Conservation (phyloP, 1,140 invertebrate genomes). For the Eumeta japonica region DNA sequence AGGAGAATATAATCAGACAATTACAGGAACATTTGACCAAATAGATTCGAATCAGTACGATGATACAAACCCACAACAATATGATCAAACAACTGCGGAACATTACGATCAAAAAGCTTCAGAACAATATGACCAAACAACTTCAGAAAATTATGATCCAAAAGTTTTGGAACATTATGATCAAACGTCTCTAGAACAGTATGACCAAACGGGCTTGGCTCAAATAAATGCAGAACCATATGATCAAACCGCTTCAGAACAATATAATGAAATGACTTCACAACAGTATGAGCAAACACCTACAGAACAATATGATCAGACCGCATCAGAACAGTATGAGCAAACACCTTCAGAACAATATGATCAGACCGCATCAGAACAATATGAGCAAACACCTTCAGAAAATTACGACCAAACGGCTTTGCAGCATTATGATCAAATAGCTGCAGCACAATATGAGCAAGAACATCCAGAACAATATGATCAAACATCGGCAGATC, state of each 20-base stretch:
- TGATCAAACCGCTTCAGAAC: neutral
- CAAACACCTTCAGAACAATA: constrained; percentile 28
- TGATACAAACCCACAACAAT: too few relatives aligned
- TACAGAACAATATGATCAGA: constrained; percentile 30
- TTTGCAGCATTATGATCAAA: constrained; percentile 31
- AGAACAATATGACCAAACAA: too few relatives aligned
- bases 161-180: too few relatives aligned
- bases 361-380: constrained; percentile 33
- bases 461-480: constrained; percentile 11
- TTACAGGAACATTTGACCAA: too few relatives aligned
- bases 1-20: too few relatives aligned
- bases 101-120: too few relatives aligned
- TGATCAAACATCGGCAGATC: neutral
- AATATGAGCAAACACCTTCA: constrained; percentile 28
- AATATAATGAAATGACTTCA: neutral
- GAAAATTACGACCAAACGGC: constrained; percentile 35
- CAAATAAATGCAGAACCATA: neutral
- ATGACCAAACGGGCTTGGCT: neutral
- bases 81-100: too few relatives aligned
- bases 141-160: too few relatives aligned
- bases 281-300: too few relatives aligned
- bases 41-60: too few relatives aligned
- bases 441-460: constrained; percentile 19
- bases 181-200: neutral
- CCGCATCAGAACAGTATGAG: constrained; percentile 32